Base-by-base conservation (phyloP, 2,888 invertebrate genomes). In the Gastrophysa polygoni region DNA sequence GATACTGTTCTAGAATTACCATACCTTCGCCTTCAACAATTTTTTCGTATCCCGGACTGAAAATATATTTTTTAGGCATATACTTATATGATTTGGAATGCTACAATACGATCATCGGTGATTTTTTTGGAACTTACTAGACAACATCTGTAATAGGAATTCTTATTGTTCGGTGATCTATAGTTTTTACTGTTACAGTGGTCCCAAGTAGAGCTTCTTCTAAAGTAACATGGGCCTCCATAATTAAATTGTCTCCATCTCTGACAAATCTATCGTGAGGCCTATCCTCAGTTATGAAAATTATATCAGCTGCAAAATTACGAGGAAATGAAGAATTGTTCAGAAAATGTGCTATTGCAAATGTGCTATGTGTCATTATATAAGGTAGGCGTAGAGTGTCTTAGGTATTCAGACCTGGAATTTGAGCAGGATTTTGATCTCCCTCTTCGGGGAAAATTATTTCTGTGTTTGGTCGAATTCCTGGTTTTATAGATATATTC, bases 391-490 rank as follows among this genome's bases (percentile, higher is more conserved):
- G 18, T 18, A 57, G 24, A 28, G 8, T 28, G 8, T 28, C 24
- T 1, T 20, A 14, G n/a, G 14, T 11, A 46, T 55, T 21, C 20
- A 14, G 73, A 85, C 86, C 85, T 64, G 91, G 88, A 68, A 89
- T 88, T 72, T 87, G 87, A 1, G 88, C 88, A 0, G 91, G 89
- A 21, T 88, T 88, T 72, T 91, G 90, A 78, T 95, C 93, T 0
- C 93, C 93, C 80, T 91, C 91, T 73, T 91, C 90, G 34, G 88
- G 87, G 75, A 93, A 93, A 64, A 85, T 82, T 50, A 91, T 88
- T 75, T 89, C 88, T 0, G 92, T 91, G 10, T 89, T 90, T 0
- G 88, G 83, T 57, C 88, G 87, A 55, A 91, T 86, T 0, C 94
- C 94, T 0, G 91, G 90, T 66, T 87, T 87, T 54, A 94, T 88